Base-by-base conservation (phyloP, 2,113 vertebrate species). In the Candoia aspera region DNA sequence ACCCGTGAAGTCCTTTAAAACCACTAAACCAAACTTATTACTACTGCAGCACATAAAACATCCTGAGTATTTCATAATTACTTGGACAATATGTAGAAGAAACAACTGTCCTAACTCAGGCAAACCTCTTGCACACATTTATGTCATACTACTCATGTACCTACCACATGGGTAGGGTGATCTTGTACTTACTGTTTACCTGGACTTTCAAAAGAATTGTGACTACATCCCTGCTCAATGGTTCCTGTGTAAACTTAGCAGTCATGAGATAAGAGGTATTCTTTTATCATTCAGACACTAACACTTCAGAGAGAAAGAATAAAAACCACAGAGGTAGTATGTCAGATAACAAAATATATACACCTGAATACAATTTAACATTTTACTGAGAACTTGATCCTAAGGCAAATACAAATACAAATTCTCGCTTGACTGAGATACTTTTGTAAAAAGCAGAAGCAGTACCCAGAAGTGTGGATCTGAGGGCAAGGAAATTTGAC, bases 41-140 rank as follows among this genome's bases (percentile, higher is more conserved):
- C 59, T 87, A 90, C n/a, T 68, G 46, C 92, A 26, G 2, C 89
- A 64, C 0, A 13, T 0, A 84, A 53, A 73, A 90, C 58, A 91
- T 91, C 55, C 84, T 60, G 86, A 89, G n/a, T 24, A 1, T 62
- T 89, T 46, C 93, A 86, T 37, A 37, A 90, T 23, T 13, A 1
- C 42, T 49, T 92, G 33, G 12, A 60, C 54, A 2, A 87, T 68
- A 64, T 79, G 33, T 17, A 68, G 86, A 88, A 73, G 73, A 57
- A 84, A 73, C 87, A 84, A 87, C 53, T 53, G 90, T 62, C 90
- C 53, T 85, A 68, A 55, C 13, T 46, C 53, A 84, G 90, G 58
- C 57, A 79, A 79, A 91, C 13, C 57, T 79, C 57, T 89, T 62
- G 13, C 3, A 2, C 54, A 23, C 57, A 62, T 88, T 89, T 59